Base-by-base conservation (phyloP, 2,797 vertebrate species). In the Clamator glandarius region DNA sequence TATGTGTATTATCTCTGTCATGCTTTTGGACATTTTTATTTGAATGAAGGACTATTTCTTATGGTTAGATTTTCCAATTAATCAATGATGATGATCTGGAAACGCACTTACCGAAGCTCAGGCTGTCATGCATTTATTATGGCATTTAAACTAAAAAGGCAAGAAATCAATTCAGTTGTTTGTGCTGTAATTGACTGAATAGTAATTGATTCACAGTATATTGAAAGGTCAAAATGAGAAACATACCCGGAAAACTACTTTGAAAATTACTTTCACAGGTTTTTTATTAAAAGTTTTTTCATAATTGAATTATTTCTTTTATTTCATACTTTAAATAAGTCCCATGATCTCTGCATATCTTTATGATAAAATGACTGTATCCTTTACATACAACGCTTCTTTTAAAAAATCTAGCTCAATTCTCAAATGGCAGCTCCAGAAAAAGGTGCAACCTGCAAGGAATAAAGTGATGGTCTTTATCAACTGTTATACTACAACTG, bases 131-230 rank as follows among this genome's bases (percentile, higher is more conserved):
- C 28, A 33, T 54, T 57, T 83, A 35, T 93, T 88, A 77, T 61
- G 50, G 24, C 54, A 82, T 93, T 94, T 95, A 82, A 93, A 92
- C 70, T 73, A 90, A 90, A 89, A 88, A 77, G 61, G 70, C 89
- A 97, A 95, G 54, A 92, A 96, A 96, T 95, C 89, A 74, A 88
- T 95, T 90, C 46, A 50, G 67, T 87, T 86, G 57, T 88, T 94
- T 96, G 57, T 91, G 80, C 39, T 84, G 41, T 35, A 90, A 84
- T 86, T 79, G 92, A 90, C 62, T 70, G 67, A 95, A 91, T 81
- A 84, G 21, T 51, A 93, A 88, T 82, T 82, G 83, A 74, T 74
- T 77, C 50, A 79, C 12, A 24, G 6, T n/a, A 54, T 91, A 76
- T 20, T 55, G 57, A 91, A 90, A 76, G 55, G 77, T 88, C 59